Conservation (phyloP, 64 coral and sea anemone genomes). For the Cladopsammia gracilis region DNA sequence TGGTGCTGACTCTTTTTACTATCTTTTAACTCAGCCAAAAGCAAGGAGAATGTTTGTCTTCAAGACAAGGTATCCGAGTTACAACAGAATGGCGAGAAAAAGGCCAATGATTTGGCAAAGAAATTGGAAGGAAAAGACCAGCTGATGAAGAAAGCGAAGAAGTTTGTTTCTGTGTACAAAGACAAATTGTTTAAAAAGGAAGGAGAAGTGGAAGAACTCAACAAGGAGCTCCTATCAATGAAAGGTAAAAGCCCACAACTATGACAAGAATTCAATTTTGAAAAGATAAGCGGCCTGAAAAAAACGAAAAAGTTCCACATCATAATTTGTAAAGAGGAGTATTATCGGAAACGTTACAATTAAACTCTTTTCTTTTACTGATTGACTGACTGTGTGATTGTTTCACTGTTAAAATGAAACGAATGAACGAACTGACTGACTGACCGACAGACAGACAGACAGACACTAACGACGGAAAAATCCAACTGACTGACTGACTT, state of each 20-base stretch:
- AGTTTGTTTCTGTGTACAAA: neutral
- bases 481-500: too few relatives aligned
- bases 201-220: neutral
- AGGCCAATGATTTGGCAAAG: neutral
- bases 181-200: neutral
- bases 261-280: too few relatives aligned
- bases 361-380: too few relatives aligned
- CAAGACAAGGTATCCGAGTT: neutral
- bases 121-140: constrained; percentile 4
- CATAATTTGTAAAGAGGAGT: too few relatives aligned
- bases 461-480: too few relatives aligned
- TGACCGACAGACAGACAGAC: too few relatives aligned
- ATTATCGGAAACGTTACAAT: too few relatives aligned
- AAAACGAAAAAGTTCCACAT: too few relatives aligned
- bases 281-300: too few relatives aligned
- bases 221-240: neutral
- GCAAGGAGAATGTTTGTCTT: neutral
- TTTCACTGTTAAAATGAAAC: too few relatives aligned
- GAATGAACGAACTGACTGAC: too few relatives aligned
- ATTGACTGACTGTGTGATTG: too few relatives aligned
- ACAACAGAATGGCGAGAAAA: neutral
- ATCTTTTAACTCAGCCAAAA: neutral
- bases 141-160: neutral
- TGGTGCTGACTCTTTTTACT: neutral
- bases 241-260: neutral